phyloP scores from a whole-genome alignment of 2,797 vertebrate genomes.

The Microchirus variegatus region DNA sequence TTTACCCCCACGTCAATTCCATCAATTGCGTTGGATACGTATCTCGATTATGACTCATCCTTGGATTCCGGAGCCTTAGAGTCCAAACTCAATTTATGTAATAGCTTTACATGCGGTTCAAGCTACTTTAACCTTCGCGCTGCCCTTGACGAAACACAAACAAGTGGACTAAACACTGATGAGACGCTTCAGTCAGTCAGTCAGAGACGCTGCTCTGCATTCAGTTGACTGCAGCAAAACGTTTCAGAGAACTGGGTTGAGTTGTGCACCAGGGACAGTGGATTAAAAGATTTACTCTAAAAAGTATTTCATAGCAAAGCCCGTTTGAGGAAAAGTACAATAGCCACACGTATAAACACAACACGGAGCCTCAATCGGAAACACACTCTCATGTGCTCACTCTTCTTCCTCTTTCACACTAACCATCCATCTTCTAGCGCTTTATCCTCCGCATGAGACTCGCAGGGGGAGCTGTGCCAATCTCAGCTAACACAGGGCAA shows the following conservation, averaged over 20 bases:
- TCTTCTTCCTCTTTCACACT: slow-evolving; percentile 18
- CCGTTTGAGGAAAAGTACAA: slow-evolving; percentile 60
- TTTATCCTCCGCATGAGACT: too few species aligned
- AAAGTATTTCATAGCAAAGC: slow-evolving; percentile 68
- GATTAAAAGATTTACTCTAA: slow-evolving; percentile 78
- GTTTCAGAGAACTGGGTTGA: slow-evolving; percentile 53
- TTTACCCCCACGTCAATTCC: slow-evolving; percentile 46
- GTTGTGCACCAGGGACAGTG: slow-evolving; percentile 54
- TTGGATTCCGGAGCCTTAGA: slow-evolving; percentile 33
- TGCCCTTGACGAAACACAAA: slow-evolving; percentile 56
- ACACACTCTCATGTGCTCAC: slow-evolving; percentile 19
- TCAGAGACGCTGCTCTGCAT: slow-evolving; percentile 19
- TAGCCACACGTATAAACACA: slow-evolving; percentile 58
- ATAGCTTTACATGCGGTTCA: slow-evolving; percentile 30
- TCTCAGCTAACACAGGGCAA: too few species aligned
- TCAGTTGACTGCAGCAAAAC: slow-evolving; percentile 28
- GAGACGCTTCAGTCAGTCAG: slow-evolving; percentile 31
- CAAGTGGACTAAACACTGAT: slow-evolving; percentile 19
- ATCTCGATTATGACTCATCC: slow-evolving; percentile 38
- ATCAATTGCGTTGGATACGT: slow-evolving; percentile 33
- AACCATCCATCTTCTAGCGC: not conserved
- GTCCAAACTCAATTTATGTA: slow-evolving; percentile 49
- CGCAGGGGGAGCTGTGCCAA: too few species aligned
- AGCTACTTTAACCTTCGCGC: slow-evolving; percentile 28
- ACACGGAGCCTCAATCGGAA: slow-evolving; percentile 44